Evolutionary conservation across 2,113 vertebrate genomes (phyloP).

Genomic region (Engraulis encrasicolus): DNA sequence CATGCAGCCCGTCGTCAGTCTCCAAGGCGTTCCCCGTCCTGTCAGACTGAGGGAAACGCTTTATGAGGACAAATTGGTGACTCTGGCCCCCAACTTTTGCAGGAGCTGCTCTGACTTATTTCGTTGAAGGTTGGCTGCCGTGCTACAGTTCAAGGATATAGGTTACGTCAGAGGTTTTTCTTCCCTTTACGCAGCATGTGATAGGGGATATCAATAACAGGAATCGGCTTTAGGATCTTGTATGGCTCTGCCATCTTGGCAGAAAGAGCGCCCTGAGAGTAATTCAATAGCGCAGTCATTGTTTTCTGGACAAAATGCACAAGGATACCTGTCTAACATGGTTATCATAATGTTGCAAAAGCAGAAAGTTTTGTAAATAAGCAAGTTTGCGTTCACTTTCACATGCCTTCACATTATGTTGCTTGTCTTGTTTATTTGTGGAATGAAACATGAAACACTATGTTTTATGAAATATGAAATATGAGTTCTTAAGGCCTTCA

Average conservation of each 20-base stretch:
- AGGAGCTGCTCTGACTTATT: neutral
- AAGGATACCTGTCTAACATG: too few species aligned
- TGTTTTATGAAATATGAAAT: too few species aligned
- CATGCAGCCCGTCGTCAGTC: neutral
- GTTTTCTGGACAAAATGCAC: too few species aligned
- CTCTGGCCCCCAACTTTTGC: neutral
- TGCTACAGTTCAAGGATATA: neutral
- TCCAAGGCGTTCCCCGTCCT: neutral
- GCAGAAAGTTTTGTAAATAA: too few species aligned
- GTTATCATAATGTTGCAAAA: too few species aligned
- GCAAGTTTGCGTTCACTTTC: too few species aligned
- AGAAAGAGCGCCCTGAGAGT: too few species aligned
- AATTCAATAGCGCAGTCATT: too few species aligned
- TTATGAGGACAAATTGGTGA: conserved; percentile 1
- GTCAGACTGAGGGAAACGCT: neutral
- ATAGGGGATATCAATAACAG: neutral
- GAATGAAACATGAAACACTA: too few species aligned
- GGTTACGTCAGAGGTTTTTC: neutral
- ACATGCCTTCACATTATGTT: too few species aligned
- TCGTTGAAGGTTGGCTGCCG: neutral
- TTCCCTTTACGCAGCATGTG: neutral
- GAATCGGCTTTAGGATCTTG: neutral
- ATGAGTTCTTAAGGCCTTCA: too few species aligned
- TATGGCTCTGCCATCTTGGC: neutral
- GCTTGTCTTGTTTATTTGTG: too few species aligned